Percentiles rank a stretch among this genome's conserved stretches.
These are phyloP conservation scores for Homarus gammarus DNA, from an alignment of 2,888 invertebrate species.

Conservation along the genomic window DNA sequence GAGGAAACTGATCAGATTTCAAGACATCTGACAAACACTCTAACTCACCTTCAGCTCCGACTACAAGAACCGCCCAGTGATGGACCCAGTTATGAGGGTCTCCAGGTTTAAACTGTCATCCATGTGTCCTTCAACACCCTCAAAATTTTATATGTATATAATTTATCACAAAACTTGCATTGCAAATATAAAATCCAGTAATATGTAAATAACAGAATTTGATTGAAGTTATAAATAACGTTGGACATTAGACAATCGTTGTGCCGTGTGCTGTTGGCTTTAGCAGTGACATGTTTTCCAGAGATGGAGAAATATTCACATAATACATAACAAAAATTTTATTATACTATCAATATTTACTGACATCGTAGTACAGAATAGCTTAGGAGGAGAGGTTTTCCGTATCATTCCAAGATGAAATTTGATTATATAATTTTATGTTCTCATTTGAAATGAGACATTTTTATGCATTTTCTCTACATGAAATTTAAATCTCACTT, in stretches of 20 bases:
- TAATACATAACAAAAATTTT: too few relatives aligned
- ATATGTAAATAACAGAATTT: background rate
- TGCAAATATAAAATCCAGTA: background rate
- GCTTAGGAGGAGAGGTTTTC: too few relatives aligned
- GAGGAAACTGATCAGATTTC: slow-evolving; percentile 98
- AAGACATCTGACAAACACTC: slow-evolving; percentile 94
- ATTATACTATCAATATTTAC: too few relatives aligned
- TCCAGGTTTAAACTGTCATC: slow-evolving; percentile 37
- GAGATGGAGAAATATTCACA: too few relatives aligned
- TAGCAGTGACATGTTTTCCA: background rate
- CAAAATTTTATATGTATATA: background rate
- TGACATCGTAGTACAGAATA: too few relatives aligned
- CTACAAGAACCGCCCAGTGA: slow-evolving; percentile 60
- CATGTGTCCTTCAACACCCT: background rate
- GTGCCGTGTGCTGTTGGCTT: background rate
- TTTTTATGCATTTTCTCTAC: too few relatives aligned
- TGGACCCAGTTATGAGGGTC: slow-evolving; percentile 60
- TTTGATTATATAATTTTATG: too few relatives aligned
- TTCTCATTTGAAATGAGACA: too few relatives aligned
- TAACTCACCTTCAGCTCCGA: slow-evolving; percentile 85
- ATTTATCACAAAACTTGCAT: background rate
- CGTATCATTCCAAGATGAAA: too few relatives aligned
- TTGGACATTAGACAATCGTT: background rate
- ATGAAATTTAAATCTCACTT: too few relatives aligned
- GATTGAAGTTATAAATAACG: background rate